phyloP scores from a whole-genome alignment of 2,888 invertebrate genomes.

The Chaitophorus viminalis region DNA sequence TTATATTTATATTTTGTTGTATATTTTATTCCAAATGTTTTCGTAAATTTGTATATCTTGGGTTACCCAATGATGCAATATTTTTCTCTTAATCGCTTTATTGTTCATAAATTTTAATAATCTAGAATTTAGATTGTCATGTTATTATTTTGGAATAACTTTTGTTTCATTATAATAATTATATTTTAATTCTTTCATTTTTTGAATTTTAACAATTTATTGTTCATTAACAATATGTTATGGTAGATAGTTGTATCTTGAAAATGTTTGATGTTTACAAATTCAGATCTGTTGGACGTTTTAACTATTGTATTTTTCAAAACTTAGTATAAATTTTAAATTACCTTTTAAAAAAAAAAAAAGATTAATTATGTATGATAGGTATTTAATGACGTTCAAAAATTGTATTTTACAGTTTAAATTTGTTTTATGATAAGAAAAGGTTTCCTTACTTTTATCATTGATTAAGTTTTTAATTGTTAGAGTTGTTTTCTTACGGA shows the following conservation, averaged over 20 bases:
- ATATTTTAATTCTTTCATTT: background rate
- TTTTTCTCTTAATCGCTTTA: constrained; percentile 10
- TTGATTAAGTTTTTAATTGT: no score
- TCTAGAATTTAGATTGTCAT: background rate
- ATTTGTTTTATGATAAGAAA: no score
- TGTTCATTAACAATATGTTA: background rate
- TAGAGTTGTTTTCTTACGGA: no score
- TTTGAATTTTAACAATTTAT: background rate
- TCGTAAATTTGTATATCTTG: background rate
- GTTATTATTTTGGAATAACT: background rate
- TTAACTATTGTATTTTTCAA: background rate
- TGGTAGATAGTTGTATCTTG: no score
- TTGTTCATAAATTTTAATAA: background rate
- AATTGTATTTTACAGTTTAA: no score
- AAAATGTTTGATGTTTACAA: no score
- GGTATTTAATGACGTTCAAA: no score
- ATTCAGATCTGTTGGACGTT: background rate
- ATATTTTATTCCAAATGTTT: background rate
- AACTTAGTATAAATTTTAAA: background rate
- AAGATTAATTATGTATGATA: no score
- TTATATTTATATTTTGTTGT: background rate
- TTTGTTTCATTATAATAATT: background rate
- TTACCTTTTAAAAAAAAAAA: no score
- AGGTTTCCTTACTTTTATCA: no score
- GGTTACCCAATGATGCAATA: constrained; percentile 1